Base-by-base conservation (phyloP, 2,113 vertebrate genomes). In the Aphyosemion australe region DNA sequence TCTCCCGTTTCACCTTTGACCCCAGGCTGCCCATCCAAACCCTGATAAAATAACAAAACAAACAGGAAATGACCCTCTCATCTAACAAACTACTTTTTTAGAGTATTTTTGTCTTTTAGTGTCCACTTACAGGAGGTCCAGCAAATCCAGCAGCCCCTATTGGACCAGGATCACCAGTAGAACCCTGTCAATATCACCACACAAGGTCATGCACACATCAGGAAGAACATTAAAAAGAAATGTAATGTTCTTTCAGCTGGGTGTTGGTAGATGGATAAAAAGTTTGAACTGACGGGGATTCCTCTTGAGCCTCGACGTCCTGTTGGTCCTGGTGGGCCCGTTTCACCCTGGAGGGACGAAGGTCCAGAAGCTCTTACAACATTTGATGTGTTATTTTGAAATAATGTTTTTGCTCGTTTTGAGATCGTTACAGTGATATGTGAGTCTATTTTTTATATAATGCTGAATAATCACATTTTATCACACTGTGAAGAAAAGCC, bases 1-100 rank as follows among this genome's bases (percentile, higher is more conserved):
- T 98, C 96, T 53, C 98, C 98, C 34, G 93, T 88, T 67, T 98
- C 97, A 72, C 98, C 98, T 92, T 99, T 99, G 9, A 94, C 93
- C 53, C 98, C 98, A 26, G 97, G 95, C 49, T 99, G 97, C 75
- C 97, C 98, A 76, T 99, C 97, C 60, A 90, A 86, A 41, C 98
- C 97, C 98, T 99, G 0, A 0, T 8, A 65, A 69, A n/a, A 45
- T 26, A 74, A 45, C 41, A 14, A 12, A 6, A 37, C 7, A 37
- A 8, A 61, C 61, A 70, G 9, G 5, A 56, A 19, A 8, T 50
- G 6, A 39, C 31, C 5, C 14, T 59, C 39, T 18, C 8, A 8
- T n/a, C 15, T 31, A n/a, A 12, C 2, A 18, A 18, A 14, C n/a
- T 39, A 26, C 37, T 9, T 60, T 39, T 45, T 53, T 8, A 0